Evolutionary conservation across 2,113 vertebrate species (phyloP), one percentile per base, ranked within the genome.

Genomic region (Psittacula cyanocephala): DNA sequence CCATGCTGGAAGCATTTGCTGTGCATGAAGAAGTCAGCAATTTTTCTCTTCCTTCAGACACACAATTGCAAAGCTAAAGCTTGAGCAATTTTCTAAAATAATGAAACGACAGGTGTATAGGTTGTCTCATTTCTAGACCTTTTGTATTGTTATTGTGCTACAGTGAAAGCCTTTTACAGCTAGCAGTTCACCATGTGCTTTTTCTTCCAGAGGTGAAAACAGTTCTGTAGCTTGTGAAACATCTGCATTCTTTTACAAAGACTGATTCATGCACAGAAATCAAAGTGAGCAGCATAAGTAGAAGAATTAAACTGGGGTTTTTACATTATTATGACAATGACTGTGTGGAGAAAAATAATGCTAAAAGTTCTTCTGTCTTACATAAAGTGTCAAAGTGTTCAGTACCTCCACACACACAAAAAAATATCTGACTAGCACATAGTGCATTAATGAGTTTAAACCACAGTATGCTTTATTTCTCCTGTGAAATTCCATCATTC

Each of bases 71-170:
- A 84, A 82, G 50, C n/a, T 17, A 86, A 29, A 86, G 47, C 35
- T 74, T 50, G 50, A 93, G 47, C 27, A 55, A 89, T 71, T 94
- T 96, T 84, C 70, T 76, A 64, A 77, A 83, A 84, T 62, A 80
- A 85, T n/a, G 35, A 44, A 47, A 71, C 17, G 64, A 86, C 11
- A 88, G 77, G 39, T 68, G 35, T 46, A 8, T 4, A 76, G 23
- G 44, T 25, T 84, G 47, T 35, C n/a, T 29, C 70, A 59, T 35
- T 55, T 64, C 62, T 46, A 60, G 35, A 4, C 17, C 25, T 44
- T 50, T 25, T 16, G 14, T 44, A 37, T 25, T 59, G n/a, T 13
- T 49, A 20, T 11, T 53, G 33, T 29, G 35, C 29, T 63, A 53
- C 28, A 62, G 17, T 39, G 24, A 13, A 57, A 65, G 39, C 1